Base-by-base conservation (phyloP, 2,113 vertebrate species). In the Aphyosemion australe region DNA sequence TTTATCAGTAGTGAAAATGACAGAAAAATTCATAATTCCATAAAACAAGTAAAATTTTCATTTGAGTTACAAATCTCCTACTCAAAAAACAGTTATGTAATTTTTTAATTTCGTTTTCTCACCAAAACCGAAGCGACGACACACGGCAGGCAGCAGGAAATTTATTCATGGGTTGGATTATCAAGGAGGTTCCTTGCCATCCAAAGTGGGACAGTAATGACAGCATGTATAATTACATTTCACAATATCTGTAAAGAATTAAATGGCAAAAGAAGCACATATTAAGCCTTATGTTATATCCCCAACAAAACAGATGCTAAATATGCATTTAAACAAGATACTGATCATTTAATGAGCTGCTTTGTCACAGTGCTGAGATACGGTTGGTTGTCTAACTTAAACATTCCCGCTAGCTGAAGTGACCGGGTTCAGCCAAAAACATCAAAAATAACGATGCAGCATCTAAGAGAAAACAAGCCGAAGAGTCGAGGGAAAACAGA, bases 331-430 rank as follows among this genome's bases (percentile, higher is more conserved):
- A 66, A 78, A 66, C 70, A 67, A 70, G 65, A 64, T 76, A 68
- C 65, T 63, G 72, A 83, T 86, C 68, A 82, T 75, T 74, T 65
- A 70, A 82, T 68, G 74, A 84, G 76, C 69, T 77, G 82, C 71
- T 86, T 5, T 84, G 93, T 96, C 94, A 97, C 94, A 95, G 94
- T 95, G 94, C 91, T 95, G 94, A 92, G 94, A 95, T 94, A 92
- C 90, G 90, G 88, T 67, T 80, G 72, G 78, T 77, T 60, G 62
- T 54, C 76, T 80, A 71, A 84, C 68, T 68, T 64, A 78, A 26
- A 78, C 69, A 75, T 82, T 81, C 61, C 72, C 47, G 55, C 64
- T 54, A 66, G 68, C 53, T 54, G 76, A 79, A 82, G 81, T 86
- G 86, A 91, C 86, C 79, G 83, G 76, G 88, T 78, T 88, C 84